Percentiles rank a stretch among this genome's conserved stretches.
Conservation (phyloP, 2,113 vertebrate species). For the Stigmatopora argus region DNA sequence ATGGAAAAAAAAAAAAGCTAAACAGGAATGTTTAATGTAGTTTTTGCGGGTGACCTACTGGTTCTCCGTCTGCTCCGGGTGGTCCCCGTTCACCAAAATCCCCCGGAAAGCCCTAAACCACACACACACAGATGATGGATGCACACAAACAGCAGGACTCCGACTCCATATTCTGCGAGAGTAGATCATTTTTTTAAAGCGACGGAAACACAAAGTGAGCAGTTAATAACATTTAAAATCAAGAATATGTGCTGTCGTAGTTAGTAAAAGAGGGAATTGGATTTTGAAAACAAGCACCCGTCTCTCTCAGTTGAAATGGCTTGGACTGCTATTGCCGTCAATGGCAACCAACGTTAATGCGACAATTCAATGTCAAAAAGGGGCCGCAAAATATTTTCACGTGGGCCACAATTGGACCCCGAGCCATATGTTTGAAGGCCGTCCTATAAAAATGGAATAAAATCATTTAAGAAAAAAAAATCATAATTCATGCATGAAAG, state of each 20-base stretch:
- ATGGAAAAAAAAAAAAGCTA: neutral
- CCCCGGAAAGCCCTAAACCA: constrained; percentile 87
- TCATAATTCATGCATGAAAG: too few relatives aligned
- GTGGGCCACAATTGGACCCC: too few relatives aligned
- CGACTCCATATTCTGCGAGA: constrained; percentile 2
- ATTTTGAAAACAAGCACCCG: too few relatives aligned
- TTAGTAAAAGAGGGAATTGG: too few relatives aligned
- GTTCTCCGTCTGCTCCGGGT: constrained; percentile 91
- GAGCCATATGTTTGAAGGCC: too few relatives aligned
- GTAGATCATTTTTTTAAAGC: neutral
- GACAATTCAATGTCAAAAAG: too few relatives aligned
- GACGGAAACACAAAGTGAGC: neutral
- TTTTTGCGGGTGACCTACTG: constrained; percentile 78
- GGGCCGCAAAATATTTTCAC: too few relatives aligned
- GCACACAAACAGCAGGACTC: constrained; percentile 1
- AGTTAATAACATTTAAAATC: neutral
- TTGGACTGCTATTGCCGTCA: too few relatives aligned
- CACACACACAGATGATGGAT: constrained; percentile 39
- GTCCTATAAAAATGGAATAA: neutral
- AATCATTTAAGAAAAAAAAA: neutral
- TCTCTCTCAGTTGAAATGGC: too few relatives aligned
- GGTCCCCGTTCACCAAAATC: constrained; percentile 93
- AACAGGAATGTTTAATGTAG: neutral
- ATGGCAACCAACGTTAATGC: too few relatives aligned
- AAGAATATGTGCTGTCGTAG: too few relatives aligned